These are phyloP conservation scores for Anabacerthia variegaticeps DNA, from an alignment of 2,797 vertebrate species.

Conservation along the genomic window DNA sequence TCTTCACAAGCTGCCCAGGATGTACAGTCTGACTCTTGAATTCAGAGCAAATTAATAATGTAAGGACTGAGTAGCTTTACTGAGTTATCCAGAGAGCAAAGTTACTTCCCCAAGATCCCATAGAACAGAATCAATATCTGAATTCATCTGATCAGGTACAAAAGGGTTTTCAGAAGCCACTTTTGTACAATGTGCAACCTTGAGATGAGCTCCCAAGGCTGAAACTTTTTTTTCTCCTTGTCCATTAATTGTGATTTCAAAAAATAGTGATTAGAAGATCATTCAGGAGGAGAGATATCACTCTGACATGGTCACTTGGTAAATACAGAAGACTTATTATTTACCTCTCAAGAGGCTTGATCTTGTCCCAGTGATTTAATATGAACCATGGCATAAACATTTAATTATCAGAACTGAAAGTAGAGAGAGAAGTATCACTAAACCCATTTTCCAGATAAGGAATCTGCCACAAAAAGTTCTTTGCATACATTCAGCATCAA, in stretches of 20 bases:
- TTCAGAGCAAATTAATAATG: neutral
- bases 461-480: neutral
- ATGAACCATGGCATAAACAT: neutral
- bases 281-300: neutral
- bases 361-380: neutral
- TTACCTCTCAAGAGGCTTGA: neutral
- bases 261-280: slow-evolving; percentile 17
- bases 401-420: neutral
- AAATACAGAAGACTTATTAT: neutral
- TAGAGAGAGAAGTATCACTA: neutral
- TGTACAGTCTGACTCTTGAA: neutral
- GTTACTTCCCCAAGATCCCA: neutral
- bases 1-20: neutral
- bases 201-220: slow-evolving; percentile 1
- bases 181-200: neutral
- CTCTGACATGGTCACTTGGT: neutral
- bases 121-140: neutral
- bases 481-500: neutral
- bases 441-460: neutral
- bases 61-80: neutral
- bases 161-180: neutral
- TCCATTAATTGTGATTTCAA: neutral
- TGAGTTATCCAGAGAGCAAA: neutral
- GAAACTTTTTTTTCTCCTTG: neutral
- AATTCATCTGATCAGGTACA: neutral